Evolutionary conservation across 2,113 vertebrate genomes (phyloP), one percentile per base, ranked within the genome.

Genomic region (Aleadryas rufinucha): DNA sequence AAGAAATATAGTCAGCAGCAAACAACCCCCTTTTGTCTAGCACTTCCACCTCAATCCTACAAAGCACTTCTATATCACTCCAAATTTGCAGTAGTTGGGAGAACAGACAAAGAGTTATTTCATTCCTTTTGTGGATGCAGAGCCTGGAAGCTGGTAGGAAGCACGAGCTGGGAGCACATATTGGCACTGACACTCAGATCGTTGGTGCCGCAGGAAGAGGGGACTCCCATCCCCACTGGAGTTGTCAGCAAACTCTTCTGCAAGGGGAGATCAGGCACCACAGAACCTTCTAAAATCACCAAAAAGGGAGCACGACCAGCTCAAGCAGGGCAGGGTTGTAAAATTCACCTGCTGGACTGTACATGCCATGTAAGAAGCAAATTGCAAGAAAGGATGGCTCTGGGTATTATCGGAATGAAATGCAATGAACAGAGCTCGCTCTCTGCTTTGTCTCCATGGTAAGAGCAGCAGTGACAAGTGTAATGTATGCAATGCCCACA

Each of bases 1-100:
- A 95, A 95, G 87, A 84, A 96, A 95, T 91, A 63, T 0, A 83
- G 84, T 86, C 75, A 91, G 76, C 56, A 83, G 87, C 84, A 96
- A 96, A 96, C 84, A 95, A 59, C 59, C 47, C 68, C 24, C 59
- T 83, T 96, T 94, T 95, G 91, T 95, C 76, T 87, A 72, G 83
- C 71, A 59, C 79, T 94, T 93, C 63, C 87, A 95, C 33, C 71
- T 44, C 85, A 72, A 61, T 52, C 63, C 63, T 66, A 82, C 78
- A 96, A 85, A 76, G 75, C 63, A 37, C 87, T 93, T 72, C 90
- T 85, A 33, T 80, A 90, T 90, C 84, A 78, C 54, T 69, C 37
- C 68, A 85, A 80, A 79, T 69, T 5, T 41, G 65, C 2, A 7
- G 87, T 5, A 54, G 50, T 0, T 60, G 66, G 85, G 63, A 47